Base-by-base conservation (phyloP, 1,140 invertebrate species). In the Brachionus paranguensis region DNA sequence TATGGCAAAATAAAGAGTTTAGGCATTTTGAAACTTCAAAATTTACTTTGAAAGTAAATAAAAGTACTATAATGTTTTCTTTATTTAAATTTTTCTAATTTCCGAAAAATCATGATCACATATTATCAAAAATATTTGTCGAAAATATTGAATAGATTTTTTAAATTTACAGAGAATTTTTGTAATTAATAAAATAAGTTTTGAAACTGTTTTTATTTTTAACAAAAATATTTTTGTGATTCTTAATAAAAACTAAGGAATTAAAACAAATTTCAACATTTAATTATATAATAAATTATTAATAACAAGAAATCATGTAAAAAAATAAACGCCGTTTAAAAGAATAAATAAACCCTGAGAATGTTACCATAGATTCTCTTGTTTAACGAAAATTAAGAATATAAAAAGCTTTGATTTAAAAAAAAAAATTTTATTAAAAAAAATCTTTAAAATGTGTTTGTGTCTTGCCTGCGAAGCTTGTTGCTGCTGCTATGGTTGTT, bases 401-500 rank as follows among this genome's bases (percentile, higher is more conserved):
- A 47, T 47, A 47, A 47, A 47, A 3, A 47, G 45, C 45, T 47
- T 11, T 47, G 0, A 14, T 47, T 47, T 7, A 37, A 37, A 37
- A 37, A 6, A 3, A 6, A 6, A 3, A 6, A 37, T 6, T 47
- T 47, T 47, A 14, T 55, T 55, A 2, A 17, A 55, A 60, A 60
- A 60, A 10, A 7, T 27, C n/a, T n/a, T 24, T 24, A 72, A 72
- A 72, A 72, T 72, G 68, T 72, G 68, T 43, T 41, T 72, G 37
- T 72, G 68, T 43, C 41, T 72, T 20, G 68, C 68, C 41, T 72
- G 68, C 17, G 68, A 72, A 43, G 68, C 68, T 43, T 72, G 68
- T 43, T 72, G 68, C 17, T 72, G 68, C 37, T 41, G 33, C 41
- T 72, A 20, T 20, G 41, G 41, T n/a, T 72, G 68, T 72, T 72